These are phyloP conservation scores for Poeciliopsis turrubarensis DNA, from an alignment of 2,113 vertebrate species.

Conservation along the genomic window DNA sequence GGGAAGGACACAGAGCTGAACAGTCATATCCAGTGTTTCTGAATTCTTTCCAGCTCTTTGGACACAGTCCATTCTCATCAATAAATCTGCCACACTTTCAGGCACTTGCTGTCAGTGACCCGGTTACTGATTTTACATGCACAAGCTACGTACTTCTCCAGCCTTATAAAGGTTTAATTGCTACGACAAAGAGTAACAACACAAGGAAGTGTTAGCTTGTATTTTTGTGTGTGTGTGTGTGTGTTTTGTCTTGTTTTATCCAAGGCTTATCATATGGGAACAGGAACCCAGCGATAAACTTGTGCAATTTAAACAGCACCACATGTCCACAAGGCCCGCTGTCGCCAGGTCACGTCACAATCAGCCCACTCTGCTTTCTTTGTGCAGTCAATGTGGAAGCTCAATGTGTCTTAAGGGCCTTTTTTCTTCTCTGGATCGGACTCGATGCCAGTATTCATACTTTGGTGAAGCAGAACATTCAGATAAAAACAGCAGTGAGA, in stretches of 20 bases:
- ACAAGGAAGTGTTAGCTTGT: constrained; percentile 36
- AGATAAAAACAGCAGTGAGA: constrained; percentile 65
- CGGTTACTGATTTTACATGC: constrained; percentile 26
- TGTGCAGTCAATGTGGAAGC: constrained; percentile 51
- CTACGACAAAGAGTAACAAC: constrained; percentile 8
- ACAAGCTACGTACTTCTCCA: background rate
- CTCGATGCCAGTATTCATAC: constrained; percentile 64
- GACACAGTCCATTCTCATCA: constrained; percentile 39
- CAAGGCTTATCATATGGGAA: constrained; percentile 24
- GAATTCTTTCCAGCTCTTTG: constrained; percentile 47
- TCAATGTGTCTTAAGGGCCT: constrained; percentile 50
- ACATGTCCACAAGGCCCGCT: constrained; percentile 48
- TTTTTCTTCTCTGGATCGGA: constrained; percentile 50
- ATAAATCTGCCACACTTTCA: constrained; percentile 60
- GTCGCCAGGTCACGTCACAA: constrained; percentile 56
- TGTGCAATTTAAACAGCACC: constrained; percentile 43
- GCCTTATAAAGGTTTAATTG: constrained; percentile 4
- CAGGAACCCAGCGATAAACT: constrained; percentile 41
- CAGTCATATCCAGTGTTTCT: constrained; percentile 52
- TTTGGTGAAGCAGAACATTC: constrained; percentile 71
- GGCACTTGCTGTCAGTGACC: constrained; percentile 41
- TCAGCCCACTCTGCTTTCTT: constrained; percentile 44
- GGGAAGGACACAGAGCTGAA: constrained; percentile 48
- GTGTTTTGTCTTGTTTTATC: constrained; percentile 25
- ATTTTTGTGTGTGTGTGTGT: background rate